Percentiles rank a stretch among this genome's conserved stretches.
phyloP scores from a whole-genome alignment of 2,797 vertebrate genomes.

The Leontopithecus rosalia region DNA sequence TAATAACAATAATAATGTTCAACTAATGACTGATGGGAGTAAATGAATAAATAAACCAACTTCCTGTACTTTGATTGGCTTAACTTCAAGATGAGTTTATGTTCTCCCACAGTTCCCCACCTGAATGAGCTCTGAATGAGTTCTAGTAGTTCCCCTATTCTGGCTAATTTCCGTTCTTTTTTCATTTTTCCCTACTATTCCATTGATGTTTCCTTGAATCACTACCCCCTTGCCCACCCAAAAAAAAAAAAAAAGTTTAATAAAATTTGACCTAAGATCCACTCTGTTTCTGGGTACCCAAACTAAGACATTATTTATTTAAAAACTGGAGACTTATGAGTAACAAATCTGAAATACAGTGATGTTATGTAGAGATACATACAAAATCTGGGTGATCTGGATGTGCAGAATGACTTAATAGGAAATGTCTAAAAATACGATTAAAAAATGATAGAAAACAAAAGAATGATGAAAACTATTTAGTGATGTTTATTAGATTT shows the following conservation, averaged over 20 bases:
- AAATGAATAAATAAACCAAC: neutral
- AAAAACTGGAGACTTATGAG: neutral
- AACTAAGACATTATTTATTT: neutral
- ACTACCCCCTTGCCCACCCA: accelerated
- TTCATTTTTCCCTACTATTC: neutral
- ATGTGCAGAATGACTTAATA: neutral
- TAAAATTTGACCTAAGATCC: neutral
- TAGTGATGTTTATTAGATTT: neutral
- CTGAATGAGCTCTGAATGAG: neutral
- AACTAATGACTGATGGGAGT: neutral
- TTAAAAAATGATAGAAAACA: neutral
- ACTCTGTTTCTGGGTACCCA: neutral
- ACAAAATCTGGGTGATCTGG: neutral
- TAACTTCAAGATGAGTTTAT: neutral
- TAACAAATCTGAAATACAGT: neutral
- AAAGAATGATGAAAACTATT: neutral
- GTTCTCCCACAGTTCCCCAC: neutral
- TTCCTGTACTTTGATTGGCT: neutral
- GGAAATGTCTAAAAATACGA: neutral
- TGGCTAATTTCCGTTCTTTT: neutral
- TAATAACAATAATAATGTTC: neutral
- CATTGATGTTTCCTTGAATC: neutral
- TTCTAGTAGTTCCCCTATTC: accelerated
- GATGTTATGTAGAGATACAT: neutral
- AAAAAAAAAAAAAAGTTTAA: neutral